Conservation (phyloP, 2,888 invertebrate species). For the Apamea anceps region DNA sequence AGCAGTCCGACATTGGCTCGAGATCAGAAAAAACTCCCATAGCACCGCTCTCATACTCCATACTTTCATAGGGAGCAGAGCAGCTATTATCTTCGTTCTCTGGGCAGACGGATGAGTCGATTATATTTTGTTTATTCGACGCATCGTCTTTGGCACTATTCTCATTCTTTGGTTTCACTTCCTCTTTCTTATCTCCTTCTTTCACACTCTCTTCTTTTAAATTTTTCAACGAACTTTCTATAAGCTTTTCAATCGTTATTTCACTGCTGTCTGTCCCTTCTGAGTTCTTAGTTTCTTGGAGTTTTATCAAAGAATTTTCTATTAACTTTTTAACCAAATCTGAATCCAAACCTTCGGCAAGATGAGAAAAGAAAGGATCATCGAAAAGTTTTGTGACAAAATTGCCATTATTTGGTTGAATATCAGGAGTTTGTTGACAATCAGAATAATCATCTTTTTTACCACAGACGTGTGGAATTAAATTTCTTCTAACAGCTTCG, state of each 20-base stretch:
- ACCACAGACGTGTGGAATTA: conserved; percentile 94
- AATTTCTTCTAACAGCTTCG: conserved; percentile 93
- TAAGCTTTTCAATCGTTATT: conserved; percentile 88
- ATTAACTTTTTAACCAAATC: conserved; percentile 91
- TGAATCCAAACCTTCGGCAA: conserved; percentile 91
- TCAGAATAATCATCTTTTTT: conserved; percentile 82
- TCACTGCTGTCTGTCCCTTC: conserved; percentile 86
- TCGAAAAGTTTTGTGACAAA: conserved; percentile 91
- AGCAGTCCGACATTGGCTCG: conserved; percentile 92
- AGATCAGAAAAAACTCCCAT: conserved; percentile 88
- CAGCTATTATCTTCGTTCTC: conserved; percentile 90
- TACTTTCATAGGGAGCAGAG: conserved; percentile 94
- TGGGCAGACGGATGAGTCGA: conserved; percentile 73
- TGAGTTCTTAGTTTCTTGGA: conserved; percentile 87
- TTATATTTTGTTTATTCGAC: conserved; percentile 72
- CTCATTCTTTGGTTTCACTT: conserved; percentile 74
- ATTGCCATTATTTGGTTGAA: conserved; percentile 80
- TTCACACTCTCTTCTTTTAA: conserved; percentile 82
- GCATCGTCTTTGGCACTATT: conserved; percentile 71
- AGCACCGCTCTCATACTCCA: conserved; percentile 92
- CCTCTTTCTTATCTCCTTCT: conserved; percentile 63
- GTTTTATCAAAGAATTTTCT: conserved; percentile 92
- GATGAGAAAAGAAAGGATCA: conserved; percentile 91
- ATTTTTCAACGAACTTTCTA: conserved; percentile 86
- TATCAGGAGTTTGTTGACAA: conserved; percentile 55